phyloP scores from a whole-genome alignment of 92 coral and sea anemone species.

The Palythoa grandis region DNA sequence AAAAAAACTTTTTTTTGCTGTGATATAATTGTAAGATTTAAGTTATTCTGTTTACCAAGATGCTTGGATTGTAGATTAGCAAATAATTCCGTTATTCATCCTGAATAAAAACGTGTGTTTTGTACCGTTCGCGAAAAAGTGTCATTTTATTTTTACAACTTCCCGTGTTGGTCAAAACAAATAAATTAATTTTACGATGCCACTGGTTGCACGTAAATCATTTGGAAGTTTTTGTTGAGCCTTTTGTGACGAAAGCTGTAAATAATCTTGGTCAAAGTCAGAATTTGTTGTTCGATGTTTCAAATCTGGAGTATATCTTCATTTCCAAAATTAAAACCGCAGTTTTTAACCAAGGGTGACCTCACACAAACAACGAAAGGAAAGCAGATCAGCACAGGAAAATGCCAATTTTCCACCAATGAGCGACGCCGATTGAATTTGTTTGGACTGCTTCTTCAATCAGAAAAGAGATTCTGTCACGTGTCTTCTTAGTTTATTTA shows the following conservation, averaged over 20 bases:
- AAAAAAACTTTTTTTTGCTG: background rate
- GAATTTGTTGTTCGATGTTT: slow-evolving; percentile 25
- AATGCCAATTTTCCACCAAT: slow-evolving; percentile 63
- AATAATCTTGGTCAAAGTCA: slow-evolving; percentile 36
- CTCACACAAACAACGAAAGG: slow-evolving; percentile 71
- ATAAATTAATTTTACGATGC: background rate
- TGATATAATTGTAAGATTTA: background rate
- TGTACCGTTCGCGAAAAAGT: background rate
- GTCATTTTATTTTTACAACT: slow-evolving; percentile 25
- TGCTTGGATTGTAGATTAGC: background rate
- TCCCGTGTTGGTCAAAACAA: slow-evolving; percentile 15
- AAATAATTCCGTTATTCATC: background rate
- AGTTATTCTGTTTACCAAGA: background rate
- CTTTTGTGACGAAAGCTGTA: slow-evolving; percentile 4
- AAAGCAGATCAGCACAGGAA: slow-evolving; percentile 55
- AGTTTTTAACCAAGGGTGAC: slow-evolving; percentile 45
- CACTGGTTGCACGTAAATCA: background rate
- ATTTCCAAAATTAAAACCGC: slow-evolving; percentile 53
- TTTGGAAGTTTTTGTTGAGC: background rate
- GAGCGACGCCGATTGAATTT: slow-evolving; percentile 43
- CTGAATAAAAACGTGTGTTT: background rate
- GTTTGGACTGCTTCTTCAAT: slow-evolving; percentile 62
- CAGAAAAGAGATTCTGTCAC: slow-evolving; percentile 53
- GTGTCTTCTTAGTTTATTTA: slow-evolving; percentile 50
- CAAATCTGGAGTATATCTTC: slow-evolving; percentile 31